Percentiles rank a stretch among this genome's conserved stretches.
These are phyloP conservation scores for Serrognathus titanus DNA, from an alignment of 2,888 invertebrate genomes.

Conservation along the genomic window DNA sequence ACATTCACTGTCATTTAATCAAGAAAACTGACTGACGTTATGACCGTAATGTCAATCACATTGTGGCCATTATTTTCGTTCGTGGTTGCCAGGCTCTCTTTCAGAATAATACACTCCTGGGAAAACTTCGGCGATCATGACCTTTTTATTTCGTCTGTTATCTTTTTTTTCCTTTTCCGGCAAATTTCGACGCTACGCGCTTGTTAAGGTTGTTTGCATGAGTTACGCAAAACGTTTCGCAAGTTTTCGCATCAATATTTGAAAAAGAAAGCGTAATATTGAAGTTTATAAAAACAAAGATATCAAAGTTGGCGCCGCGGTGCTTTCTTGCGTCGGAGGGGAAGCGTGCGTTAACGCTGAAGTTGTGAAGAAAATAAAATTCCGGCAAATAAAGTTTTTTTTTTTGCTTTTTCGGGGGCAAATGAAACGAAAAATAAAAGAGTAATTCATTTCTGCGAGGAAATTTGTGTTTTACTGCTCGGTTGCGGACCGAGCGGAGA, in stretches of 20 bases:
- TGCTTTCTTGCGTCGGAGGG: constrained; percentile 5
- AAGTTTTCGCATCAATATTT: constrained; percentile 23
- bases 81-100: constrained; percentile 18
- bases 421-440: constrained; percentile 8
- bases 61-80: constrained; percentile 24
- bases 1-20: no score
- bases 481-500: no score
- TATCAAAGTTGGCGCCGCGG: constrained; percentile 14
- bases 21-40: no score
- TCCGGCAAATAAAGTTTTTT: constrained; percentile 20
- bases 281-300: constrained; percentile 20
- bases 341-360: constrained; percentile 8
- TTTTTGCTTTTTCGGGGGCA: constrained; percentile 7
- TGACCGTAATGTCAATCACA: constrained; percentile 23
- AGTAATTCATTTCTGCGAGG: no score
- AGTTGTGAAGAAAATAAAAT: constrained; percentile 13
- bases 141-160: neutral
- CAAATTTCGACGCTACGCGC: neutral
- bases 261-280: constrained; percentile 20
- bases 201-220: constrained; percentile 2
- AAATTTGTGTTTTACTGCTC: no score
- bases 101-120: neutral
- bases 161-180: neutral
- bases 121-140: neutral
- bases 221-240: constrained; percentile 16